Conservation (phyloP, 1,140 invertebrate species). For the Chionoecetes opilio region DNA sequence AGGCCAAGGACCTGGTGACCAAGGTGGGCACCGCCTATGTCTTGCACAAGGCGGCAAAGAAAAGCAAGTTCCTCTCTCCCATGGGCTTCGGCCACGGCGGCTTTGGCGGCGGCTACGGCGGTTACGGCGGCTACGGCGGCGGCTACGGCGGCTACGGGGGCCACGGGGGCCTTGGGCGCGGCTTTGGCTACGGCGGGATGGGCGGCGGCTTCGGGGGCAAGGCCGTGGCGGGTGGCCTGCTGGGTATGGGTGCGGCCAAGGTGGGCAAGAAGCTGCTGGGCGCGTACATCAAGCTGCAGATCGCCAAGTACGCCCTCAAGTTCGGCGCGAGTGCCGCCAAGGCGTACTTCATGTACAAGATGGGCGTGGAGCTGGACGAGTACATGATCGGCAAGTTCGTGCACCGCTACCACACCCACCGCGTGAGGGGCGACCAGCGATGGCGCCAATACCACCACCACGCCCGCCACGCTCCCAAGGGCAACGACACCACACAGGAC, state of each 20-base stretch:
- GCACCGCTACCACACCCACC: slow-evolving; percentile 67
- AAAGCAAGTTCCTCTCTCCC: slow-evolving; percentile 65
- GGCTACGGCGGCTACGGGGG: not conserved
- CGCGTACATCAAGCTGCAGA: slow-evolving; percentile 68
- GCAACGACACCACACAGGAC: not conserved
- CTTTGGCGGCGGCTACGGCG: slow-evolving; percentile 32
- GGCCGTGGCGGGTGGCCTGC: slow-evolving; percentile 1
- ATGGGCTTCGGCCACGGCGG: slow-evolving; percentile 39
- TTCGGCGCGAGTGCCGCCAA: slow-evolving; percentile 68
- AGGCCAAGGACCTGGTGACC: slow-evolving; percentile 52
- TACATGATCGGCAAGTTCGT: slow-evolving; percentile 73
- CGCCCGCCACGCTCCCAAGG: not conserved
- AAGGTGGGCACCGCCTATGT: slow-evolving; percentile 29
- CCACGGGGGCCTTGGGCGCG: not conserved
- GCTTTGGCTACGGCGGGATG: not conserved
- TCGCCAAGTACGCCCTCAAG: slow-evolving; percentile 72
- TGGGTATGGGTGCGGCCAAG: slow-evolving; percentile 45
- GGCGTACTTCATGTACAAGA: slow-evolving; percentile 67
- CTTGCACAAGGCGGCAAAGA: slow-evolving; percentile 61
- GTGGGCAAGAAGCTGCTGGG: slow-evolving; percentile 66
- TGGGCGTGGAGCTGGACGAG: slow-evolving; percentile 65
- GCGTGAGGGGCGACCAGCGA: slow-evolving; percentile 52
- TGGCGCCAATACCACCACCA: slow-evolving; percentile 64
- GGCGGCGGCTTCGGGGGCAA: not conserved
- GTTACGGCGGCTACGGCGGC: slow-evolving; percentile 10